Base-by-base conservation (phyloP, 2,113 vertebrate species). In the Myodes glareolus region DNA sequence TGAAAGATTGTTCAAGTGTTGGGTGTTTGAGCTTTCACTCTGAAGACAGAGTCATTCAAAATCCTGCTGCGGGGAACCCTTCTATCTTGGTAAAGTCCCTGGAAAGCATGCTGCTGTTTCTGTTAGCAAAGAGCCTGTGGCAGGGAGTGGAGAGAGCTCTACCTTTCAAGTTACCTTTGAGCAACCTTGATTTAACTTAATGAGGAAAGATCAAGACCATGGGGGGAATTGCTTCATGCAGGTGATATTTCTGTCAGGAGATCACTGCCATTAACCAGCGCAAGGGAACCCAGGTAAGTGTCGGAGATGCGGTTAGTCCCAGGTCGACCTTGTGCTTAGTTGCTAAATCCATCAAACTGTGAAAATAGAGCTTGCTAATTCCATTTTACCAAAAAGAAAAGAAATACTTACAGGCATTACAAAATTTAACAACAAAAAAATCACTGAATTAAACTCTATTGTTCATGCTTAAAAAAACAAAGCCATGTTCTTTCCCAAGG, bases 371-470 rank as follows among this genome's bases (percentile, higher is more conserved):
- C 52, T 17, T 88, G 36, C 87, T 70, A 47, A 76, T 42, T 25
- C 27, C 21, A 65, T 76, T 90, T 93, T 52, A 50, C 21, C 78
- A 76, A 52, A 23, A 94, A 61, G n/a, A 94, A 96, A 94, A 95
- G 42, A 89, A 29, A 80, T 13, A 61, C 5, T 68, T 31, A 67
- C 3, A 95, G 7, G 82, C 75, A 8, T 90, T 90, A 88, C 94
- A 33, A 97, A 91, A 75, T 68, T 78, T 42, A 87, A 80, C 29
- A 81, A n/a, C 21, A 81, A 93, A 81, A 93, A 85, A 90, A 63
- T 82, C 50, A 91, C 14, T 91, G 11, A 77, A 67, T 84, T 78
- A 73, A 55, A 88, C 33, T 65, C 17, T 70, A 80, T 55, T 81
- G 19, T 85, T 19, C 8, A 23, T 72, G 23, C 19, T 25, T 42